Percentiles rank a stretch among this genome's conserved stretches.
phyloP scores from a whole-genome alignment of 2,113 vertebrate genomes.

The Corythornis madagascariensis region DNA sequence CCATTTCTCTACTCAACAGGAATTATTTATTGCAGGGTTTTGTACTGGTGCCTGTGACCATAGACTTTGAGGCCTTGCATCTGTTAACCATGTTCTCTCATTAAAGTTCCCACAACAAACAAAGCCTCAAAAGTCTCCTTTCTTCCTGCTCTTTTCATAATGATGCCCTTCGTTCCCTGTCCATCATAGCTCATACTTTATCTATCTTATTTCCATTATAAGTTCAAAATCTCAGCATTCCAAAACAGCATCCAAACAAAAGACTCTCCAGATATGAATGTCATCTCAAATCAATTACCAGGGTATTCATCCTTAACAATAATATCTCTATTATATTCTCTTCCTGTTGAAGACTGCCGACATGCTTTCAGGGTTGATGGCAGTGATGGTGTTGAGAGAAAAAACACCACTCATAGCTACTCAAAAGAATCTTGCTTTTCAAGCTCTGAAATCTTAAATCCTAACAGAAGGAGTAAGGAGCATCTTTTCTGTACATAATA shows the following conservation, averaged over 20 bases:
- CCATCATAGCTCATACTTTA: conserved; percentile 25
- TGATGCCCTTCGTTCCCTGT: conserved; percentile 29
- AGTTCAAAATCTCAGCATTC: conserved; percentile 43
- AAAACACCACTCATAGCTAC: background rate
- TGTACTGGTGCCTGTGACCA: background rate
- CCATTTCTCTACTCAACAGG: background rate
- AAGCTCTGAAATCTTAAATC: background rate
- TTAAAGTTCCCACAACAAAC: conserved; percentile 51
- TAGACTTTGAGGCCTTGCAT: conserved; percentile 25
- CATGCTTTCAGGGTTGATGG: background rate
- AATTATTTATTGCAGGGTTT: conserved; percentile 1
- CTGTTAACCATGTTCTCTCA: conserved; percentile 43
- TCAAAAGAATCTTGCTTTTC: background rate
- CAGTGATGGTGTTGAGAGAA: background rate
- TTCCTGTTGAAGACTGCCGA: conserved; percentile 20
- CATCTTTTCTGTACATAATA: background rate
- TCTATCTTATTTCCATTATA: conserved; percentile 40
- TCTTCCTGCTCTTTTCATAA: conserved; percentile 45
- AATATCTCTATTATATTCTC: conserved; percentile 44
- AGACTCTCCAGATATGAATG: conserved; percentile 45
- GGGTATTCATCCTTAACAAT: conserved; percentile 41
- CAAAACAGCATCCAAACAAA: conserved; percentile 50
- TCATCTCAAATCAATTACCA: conserved; percentile 51
- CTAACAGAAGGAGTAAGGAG: background rate
- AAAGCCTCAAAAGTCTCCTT: conserved; percentile 42